These are phyloP conservation scores for Diarsia mendica DNA, from an alignment of 2,888 invertebrate species.

Conservation along the genomic window DNA sequence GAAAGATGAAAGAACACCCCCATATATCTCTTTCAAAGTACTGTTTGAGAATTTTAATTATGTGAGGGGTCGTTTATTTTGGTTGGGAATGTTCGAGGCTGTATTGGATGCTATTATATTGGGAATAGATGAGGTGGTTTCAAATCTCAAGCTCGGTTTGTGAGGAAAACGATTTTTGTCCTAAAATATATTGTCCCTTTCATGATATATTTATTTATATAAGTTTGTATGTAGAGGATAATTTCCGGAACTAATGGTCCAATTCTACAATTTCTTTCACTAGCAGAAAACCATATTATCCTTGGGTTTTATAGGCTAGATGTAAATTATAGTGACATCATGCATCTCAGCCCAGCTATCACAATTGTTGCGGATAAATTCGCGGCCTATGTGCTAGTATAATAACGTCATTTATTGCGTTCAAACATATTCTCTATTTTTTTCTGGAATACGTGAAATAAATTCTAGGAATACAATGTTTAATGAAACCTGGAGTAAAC, in stretches of 20 bases:
- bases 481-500: neutral
- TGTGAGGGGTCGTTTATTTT: constrained; percentile 68
- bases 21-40: constrained; percentile 90
- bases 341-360: no score
- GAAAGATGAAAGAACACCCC: constrained; percentile 89
- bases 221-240: no score
- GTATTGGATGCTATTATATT: constrained; percentile 2
- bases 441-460: neutral
- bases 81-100: constrained; percentile 17
- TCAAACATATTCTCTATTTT: neutral
- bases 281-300: no score
- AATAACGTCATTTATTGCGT: neutral
- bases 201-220: neutral
- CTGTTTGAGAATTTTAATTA: constrained; percentile 90
- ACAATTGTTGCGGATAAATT: no score
- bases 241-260: no score
- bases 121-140: neutral
- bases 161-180: neutral
- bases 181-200: neutral
- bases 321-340: no score
- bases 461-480: neutral
- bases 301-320: no score
- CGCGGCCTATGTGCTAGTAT: no score
- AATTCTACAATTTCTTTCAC: no score
- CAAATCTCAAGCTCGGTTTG: neutral